phyloP scores from a whole-genome alignment of 2,797 vertebrate species.

The Vultur gryphus region DNA sequence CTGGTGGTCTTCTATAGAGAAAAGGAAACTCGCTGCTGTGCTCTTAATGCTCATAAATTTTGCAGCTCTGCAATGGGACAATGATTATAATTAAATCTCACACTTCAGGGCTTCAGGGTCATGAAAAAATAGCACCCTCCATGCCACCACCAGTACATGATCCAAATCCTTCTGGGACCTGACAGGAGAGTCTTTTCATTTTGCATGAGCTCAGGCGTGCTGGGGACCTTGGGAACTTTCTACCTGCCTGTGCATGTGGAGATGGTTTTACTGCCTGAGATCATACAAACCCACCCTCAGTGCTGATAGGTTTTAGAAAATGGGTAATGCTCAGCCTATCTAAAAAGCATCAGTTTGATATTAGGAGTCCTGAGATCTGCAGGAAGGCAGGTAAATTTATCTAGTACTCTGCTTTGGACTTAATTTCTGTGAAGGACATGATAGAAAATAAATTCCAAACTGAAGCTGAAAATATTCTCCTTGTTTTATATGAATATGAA shows the following conservation, averaged over 20 bases:
- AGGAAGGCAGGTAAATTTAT: neutral
- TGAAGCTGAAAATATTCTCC: neutral
- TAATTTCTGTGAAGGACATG: neutral
- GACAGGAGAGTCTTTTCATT: neutral
- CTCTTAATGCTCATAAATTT: neutral
- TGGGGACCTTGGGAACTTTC: neutral
- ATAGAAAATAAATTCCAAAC: neutral
- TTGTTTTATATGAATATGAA: neutral
- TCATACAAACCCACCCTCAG: neutral
- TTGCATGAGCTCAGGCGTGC: neutral
- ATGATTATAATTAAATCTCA: slow-evolving; percentile 30
- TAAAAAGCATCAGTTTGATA: neutral
- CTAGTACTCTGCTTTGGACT: neutral
- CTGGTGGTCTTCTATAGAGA: neutral
- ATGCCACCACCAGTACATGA: neutral
- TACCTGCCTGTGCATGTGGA: neutral
- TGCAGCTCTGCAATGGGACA: neutral
- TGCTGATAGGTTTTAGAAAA: neutral
- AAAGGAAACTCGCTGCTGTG: neutral
- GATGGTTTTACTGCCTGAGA: neutral
- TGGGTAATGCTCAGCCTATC: fast-evolving
- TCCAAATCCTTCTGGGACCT: neutral
- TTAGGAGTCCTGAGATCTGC: neutral
- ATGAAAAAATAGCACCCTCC: neutral
- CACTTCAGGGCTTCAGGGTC: slow-evolving; percentile 3